Percentiles rank a stretch among this genome's conserved stretches.
Conservation (phyloP, 2,888 invertebrate genomes). For the Acrobasis suavella region DNA sequence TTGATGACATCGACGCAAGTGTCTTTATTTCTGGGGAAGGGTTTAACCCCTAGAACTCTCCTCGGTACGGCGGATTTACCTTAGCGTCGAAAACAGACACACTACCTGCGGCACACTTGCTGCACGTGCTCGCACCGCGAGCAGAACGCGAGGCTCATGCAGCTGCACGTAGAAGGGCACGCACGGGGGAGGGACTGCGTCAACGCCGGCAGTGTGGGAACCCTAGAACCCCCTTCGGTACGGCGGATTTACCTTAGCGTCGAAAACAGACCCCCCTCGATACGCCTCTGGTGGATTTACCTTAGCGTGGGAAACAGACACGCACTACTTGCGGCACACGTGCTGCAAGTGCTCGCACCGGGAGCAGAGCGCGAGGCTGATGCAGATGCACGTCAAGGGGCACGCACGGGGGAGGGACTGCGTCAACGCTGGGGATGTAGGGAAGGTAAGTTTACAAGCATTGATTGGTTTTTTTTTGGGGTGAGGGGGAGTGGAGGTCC, state of each 20-base stretch:
- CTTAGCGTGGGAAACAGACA: conserved; percentile 45
- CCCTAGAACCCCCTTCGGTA: no score
- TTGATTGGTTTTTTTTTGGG: no score
- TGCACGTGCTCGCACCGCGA: conserved; percentile 55
- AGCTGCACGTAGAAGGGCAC: conserved; percentile 49
- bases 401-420: conserved; percentile 39
- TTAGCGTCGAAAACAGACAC: conserved; percentile 44
- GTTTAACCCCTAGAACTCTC: no score
- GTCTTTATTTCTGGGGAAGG: no score
- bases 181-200: conserved; percentile 27
- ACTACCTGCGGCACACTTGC: conserved; percentile 58
- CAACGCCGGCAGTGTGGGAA: conserved; percentile 24
- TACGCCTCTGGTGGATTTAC: no score
- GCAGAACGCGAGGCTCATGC: conserved; percentile 42
- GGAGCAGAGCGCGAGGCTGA: conserved; percentile 46
- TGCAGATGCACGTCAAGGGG: conserved; percentile 44
- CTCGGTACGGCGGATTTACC: no score
- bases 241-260: no score
- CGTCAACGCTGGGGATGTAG: no score
- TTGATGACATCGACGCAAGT: no score
- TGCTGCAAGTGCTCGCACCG: conserved; percentile 58
- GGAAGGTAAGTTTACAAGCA: no score
- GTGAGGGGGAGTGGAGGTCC: no score
- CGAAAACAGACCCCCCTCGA: conserved; percentile 53
- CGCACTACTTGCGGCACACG: conserved; percentile 51